Evolutionary conservation across 2,888 invertebrate species (phyloP).

Genomic region (Choreutis nemorana): DNA sequence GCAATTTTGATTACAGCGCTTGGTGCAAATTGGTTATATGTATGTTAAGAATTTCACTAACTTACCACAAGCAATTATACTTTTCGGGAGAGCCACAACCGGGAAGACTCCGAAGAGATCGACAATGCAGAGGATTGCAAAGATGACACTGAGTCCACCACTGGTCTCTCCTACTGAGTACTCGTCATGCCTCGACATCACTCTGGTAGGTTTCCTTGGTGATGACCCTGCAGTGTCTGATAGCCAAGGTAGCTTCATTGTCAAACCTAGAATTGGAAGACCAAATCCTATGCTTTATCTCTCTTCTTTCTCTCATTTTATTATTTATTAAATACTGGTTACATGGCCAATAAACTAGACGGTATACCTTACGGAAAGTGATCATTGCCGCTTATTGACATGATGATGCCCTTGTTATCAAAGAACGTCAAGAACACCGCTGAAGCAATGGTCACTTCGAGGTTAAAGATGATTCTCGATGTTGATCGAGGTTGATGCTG

Average conservation of each 20-base stretch:
- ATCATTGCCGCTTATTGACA: too few relatives aligned
- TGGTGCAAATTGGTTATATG: neutral
- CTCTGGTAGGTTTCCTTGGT: slow-evolving; percentile 19
- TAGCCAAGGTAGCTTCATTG: slow-evolving; percentile 26
- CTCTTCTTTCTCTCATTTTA: too few relatives aligned
- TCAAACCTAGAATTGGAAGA: slow-evolving; percentile 10
- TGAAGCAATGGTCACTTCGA: too few relatives aligned
- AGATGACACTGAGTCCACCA: slow-evolving; percentile 70
- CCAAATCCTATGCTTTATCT: too few relatives aligned
- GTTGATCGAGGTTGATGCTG: too few relatives aligned
- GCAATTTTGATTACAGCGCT: too few relatives aligned
- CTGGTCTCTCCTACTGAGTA: slow-evolving; percentile 32
- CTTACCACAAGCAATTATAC: slow-evolving; percentile 79
- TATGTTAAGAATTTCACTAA: slow-evolving; percentile 2
- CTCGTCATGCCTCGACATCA: slow-evolving; percentile 23
- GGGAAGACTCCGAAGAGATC: slow-evolving; percentile 88
- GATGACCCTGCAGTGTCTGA: slow-evolving; percentile 7
- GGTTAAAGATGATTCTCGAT: too few relatives aligned
- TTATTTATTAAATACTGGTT: too few relatives aligned
- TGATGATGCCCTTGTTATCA: too few relatives aligned
- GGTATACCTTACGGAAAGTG: too few relatives aligned
- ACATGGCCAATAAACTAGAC: too few relatives aligned
- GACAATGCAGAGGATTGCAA: slow-evolving; percentile 78
- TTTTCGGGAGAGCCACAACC: slow-evolving; percentile 77
- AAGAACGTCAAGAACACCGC: too few relatives aligned